Percentiles rank a stretch among this genome's conserved stretches.
These are phyloP conservation scores for Columba janthina DNA, from an alignment of 2,113 vertebrate genomes.

Conservation along the genomic window DNA sequence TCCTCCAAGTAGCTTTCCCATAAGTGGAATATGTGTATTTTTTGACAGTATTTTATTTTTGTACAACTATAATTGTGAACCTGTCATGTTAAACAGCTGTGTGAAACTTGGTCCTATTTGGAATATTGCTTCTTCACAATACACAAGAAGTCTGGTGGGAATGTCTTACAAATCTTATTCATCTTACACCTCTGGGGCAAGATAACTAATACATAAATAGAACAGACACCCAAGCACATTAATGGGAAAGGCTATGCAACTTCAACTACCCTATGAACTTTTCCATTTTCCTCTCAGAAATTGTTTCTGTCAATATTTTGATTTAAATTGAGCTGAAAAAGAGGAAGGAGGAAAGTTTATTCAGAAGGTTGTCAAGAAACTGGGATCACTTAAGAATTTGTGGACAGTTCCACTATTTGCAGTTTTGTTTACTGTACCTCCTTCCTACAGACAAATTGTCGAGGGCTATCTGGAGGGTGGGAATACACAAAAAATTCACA, in stretches of 20 bases:
- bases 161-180: not conserved
- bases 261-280: constrained; percentile 10
- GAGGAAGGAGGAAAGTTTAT: constrained; percentile 56
- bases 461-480: not conserved
- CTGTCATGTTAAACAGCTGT: not conserved
- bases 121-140: not conserved
- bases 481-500: not conserved
- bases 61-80: not conserved
- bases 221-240: not conserved
- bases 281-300: constrained; percentile 66
- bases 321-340: constrained; percentile 62
- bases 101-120: not conserved
- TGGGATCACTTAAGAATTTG: constrained; percentile 42
- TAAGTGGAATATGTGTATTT: not conserved
- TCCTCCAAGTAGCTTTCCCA: fast-evolving
- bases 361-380: constrained; percentile 54
- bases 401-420: not conserved
- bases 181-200: not conserved
- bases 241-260: not conserved
- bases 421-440: not conserved
- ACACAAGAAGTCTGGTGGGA: not conserved
- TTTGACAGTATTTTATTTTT: not conserved
- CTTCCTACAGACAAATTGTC: not conserved
- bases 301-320: constrained; percentile 66
- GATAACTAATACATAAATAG: constrained; percentile 39